A percentile compares a stretch with the other conserved stretches of the same genome.
Evolutionary conservation across 2,888 invertebrate genomes (phyloP).

Genomic region (Leptinotarsa tumamoca): DNA sequence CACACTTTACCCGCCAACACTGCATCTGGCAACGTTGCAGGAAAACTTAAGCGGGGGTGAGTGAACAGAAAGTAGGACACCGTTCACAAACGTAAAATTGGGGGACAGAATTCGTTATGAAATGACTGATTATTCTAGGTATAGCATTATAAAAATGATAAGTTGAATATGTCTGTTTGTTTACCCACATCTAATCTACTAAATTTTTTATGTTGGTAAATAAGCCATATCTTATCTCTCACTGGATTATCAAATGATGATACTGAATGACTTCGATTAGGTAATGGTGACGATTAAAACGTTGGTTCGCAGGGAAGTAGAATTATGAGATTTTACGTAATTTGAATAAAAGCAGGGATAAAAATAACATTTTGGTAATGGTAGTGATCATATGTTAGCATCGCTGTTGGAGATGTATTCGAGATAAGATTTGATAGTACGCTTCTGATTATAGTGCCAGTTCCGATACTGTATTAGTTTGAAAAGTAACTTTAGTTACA

Average conservation of each 20-base stretch:
- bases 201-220: conserved; percentile 26
- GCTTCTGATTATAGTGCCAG: too few species aligned
- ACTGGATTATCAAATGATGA: conserved; percentile 5
- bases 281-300: not conserved
- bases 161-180: not conserved
- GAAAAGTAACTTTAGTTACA: too few species aligned
- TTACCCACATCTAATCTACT: conserved; percentile 24
- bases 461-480: too few species aligned
- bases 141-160: conserved; percentile 4
- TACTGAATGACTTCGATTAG: conserved; percentile 16
- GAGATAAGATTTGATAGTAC: too few species aligned
- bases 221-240: conserved; percentile 23
- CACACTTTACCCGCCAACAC: not conserved
- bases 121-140: conserved; percentile 27
- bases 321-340: not conserved
- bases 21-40: conserved; percentile 24
- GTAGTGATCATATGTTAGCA: too few species aligned
- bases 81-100: conserved; percentile 10
- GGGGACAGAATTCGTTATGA: conserved; percentile 20
- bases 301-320: not conserved
- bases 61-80: conserved; percentile 36
- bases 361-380: too few species aligned
- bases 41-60: conserved; percentile 25
- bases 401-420: too few species aligned
- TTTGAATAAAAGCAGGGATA: not conserved